A percentile compares a stretch with the other conserved stretches of the same genome.
phyloP scores from a whole-genome alignment of 2,888 invertebrate species.

The Agriopis aurantiaria region DNA sequence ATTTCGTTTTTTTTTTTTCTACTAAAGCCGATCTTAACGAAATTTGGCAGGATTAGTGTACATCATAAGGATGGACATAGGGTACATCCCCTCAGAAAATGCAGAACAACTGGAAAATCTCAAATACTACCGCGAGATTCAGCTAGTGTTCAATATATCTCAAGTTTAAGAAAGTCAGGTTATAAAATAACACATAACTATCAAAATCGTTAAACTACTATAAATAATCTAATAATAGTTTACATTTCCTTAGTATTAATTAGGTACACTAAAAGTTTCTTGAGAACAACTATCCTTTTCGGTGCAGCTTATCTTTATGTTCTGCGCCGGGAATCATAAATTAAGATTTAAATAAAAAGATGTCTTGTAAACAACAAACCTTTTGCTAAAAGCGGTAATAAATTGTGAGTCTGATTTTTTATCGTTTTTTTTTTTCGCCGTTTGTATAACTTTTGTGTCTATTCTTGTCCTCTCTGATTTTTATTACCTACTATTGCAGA shows the following conservation, averaged over 20 bases:
- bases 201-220: too few species aligned
- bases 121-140: too few species aligned
- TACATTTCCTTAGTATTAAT: constrained; percentile 16
- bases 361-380: constrained; percentile 82
- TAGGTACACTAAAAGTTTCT: constrained; percentile 41
- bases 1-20: too few species aligned
- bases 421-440: constrained; percentile 56
- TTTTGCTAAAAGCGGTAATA: constrained; percentile 82
- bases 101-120: too few species aligned
- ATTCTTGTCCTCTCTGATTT: constrained; percentile 53
- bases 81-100: too few species aligned
- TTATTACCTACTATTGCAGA: constrained; percentile 44
- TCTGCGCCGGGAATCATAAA: constrained; percentile 76
- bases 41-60: too few species aligned
- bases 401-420: constrained; percentile 67
- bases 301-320: constrained; percentile 73
- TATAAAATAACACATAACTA: too few species aligned
- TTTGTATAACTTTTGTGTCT: constrained; percentile 64
- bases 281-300: constrained; percentile 58
- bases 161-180: too few species aligned
- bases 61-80: too few species aligned
- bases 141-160: too few species aligned
- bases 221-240: constrained; percentile 11
- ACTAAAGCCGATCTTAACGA: too few species aligned
- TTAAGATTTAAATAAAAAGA: constrained; percentile 81